Base-by-base conservation (phyloP, 2,797 vertebrate genomes). In the Enteromius trimaculatus region DNA sequence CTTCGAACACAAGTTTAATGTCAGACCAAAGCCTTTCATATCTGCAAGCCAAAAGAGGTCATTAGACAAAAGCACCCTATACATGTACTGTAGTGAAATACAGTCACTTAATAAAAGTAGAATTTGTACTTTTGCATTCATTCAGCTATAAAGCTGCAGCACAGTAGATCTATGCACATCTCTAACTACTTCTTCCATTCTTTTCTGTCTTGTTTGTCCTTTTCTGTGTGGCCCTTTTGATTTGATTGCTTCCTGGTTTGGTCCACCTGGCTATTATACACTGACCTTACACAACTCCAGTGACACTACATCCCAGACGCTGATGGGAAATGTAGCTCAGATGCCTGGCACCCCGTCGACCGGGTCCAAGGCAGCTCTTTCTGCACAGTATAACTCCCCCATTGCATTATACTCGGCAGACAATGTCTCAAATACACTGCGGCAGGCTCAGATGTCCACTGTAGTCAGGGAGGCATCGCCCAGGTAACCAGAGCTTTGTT, bases 1-100 rank as follows among this genome's bases (percentile, higher is more conserved):
- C 95, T 97, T 97, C 93, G 96, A 97, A 94, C 96, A 97, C 95
- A 96, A 94, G 94, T 96, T 96, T 90, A 97, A 97, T 91, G 90
- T 96, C 95, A 95, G 96, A 89, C 96, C 96, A 91, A 97, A 89
- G 79, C 90, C 89, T 74, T 91, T 87, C 81, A 84, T 55, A 81
- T 77, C 83, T 79, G 85, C 88, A 77, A 78, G 79, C 71, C 88
- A 87, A 84, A 88, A 66, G 83, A 91, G 90, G 90, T 91, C 80
- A 80, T 64, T 87, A 85, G 79, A 87, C 19, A 87, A 65, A 29
- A 71, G 51, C 44, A 37, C 60, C 64, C n/a, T 64, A 42, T 42
- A 68, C 77, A 64, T 84, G 60, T 66, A 79, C 17, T 74, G 10
- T 66, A 79, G n/a, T 74, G 10, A 80, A 62, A 77, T 51, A 19